phyloP scores from a whole-genome alignment of 2,797 vertebrate genomes.

The Eleutherodactylus coqui region DNA sequence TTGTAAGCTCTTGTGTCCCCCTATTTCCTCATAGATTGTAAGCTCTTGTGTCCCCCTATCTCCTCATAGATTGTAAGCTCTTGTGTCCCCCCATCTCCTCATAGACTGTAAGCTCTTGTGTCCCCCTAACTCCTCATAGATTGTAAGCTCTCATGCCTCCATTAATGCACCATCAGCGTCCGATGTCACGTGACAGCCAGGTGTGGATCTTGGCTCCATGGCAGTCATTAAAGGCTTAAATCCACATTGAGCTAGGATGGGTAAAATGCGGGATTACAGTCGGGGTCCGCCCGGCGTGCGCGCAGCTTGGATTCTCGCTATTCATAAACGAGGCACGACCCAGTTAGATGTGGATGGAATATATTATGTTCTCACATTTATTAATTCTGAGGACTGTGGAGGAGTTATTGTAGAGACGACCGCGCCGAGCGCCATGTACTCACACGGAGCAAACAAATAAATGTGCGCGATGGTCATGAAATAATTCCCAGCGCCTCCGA shows the following conservation, averaged over 20 bases:
- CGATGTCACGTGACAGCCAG: not conserved
- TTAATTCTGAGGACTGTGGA: constrained; percentile 16
- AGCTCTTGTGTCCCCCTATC: no score
- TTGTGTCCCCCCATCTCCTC: no score
- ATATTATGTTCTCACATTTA: constrained; percentile 28
- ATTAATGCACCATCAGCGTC: not conserved
- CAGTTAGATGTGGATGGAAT: not conserved
- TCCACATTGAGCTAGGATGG: not conserved
- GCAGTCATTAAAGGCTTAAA: constrained; percentile 25
- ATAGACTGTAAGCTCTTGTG: no score
- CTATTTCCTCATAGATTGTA: no score
- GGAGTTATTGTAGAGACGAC: not conserved
- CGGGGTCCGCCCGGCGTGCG: not conserved
- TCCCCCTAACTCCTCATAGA: no score
- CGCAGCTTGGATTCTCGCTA: not conserved
- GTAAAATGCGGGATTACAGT: not conserved
- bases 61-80: no score
- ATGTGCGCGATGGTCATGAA: not conserved
- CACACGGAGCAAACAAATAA: constrained; percentile 34
- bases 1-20: no score
- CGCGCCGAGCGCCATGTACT: not conserved
- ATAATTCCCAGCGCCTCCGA: constrained; percentile 3
- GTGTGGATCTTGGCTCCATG: not conserved
- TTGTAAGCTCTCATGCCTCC: not conserved
- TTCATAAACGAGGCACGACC: constrained; percentile 30